phyloP scores from a whole-genome alignment of 2,888 invertebrate species.

The Acronicta alni region DNA sequence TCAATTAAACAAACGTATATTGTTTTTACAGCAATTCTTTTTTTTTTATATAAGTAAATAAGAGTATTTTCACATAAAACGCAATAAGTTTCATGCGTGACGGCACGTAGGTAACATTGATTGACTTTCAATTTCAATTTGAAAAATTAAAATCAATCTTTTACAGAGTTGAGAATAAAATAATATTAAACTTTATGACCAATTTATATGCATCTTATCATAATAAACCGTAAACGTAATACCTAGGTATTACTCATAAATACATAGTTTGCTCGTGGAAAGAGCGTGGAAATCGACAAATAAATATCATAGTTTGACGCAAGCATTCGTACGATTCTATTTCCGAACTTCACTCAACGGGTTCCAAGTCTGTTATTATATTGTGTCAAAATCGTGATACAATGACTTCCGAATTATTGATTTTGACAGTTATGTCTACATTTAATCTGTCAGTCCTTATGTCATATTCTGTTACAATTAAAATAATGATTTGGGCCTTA shows the following conservation, averaged over 20 bases:
- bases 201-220: background rate
- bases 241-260: background rate
- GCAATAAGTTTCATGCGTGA: conserved; percentile 5
- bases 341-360: background rate
- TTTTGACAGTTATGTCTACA: no score
- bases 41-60: background rate
- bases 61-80: no score
- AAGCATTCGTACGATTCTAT: no score
- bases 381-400: no score
- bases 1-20: conserved; percentile 40
- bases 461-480: no score
- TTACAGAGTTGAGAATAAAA: conserved; percentile 17
- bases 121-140: conserved; percentile 18
- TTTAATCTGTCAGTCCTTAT: no score
- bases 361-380: no score
- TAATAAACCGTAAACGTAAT: background rate
- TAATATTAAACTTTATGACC: conserved; percentile 4
- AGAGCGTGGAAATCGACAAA: no score
- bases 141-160: conserved; percentile 22
- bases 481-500: no score
- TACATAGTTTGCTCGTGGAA: no score
- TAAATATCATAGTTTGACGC: no score
- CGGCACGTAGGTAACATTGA: conserved; percentile 5
- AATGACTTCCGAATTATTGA: no score
- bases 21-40: background rate